Evolutionary conservation across 2,888 invertebrate genomes (phyloP), one percentile per base, ranked within the genome.

Genomic region (Lamproptera curius): DNA sequence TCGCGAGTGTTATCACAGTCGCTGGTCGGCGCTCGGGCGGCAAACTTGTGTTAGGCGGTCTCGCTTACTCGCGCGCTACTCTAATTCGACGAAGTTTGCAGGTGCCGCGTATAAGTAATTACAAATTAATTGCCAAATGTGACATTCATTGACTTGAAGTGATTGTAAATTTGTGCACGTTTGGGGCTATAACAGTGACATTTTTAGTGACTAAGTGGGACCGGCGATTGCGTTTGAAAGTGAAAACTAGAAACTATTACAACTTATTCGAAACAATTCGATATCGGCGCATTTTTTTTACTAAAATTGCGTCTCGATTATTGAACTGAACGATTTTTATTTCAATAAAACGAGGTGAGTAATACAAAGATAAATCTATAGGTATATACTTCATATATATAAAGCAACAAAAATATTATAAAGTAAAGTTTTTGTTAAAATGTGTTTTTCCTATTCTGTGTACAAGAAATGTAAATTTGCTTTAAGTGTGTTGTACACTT

Each of bases 1-100:
- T 80, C 72, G 82, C 60, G 73, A 75, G 76, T 74, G 82, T 84
- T 87, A 86, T 85, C 84, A 83, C 85, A 87, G 86, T 87, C 80
- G 85, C 82, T 78, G 81, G 75, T 84, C 80, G 77, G 74, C 83
- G 72, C 60, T 76, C 81, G 83, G 70, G 73, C 80, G 70, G 83
- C 78, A 77, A 65, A 73, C 74, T 73, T 62, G 73, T 67, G 65
- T 58, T 58, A 59, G 67, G 69, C 56, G 59, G 63, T 47, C 17
- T 39, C 57, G 59, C 63, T 61, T 61, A 61, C 57, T 54, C 60
- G 53, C 67, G 62, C 58, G 59, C 57, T 48, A 51, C 57, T 60
- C 62, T 67, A 63, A 65, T 69, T 67, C 73, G 72, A 59, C 63
- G 67, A 72, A 87, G 86, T 86, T 85, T 75, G 62, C 76, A 73